Base-by-base conservation (phyloP, 2,797 vertebrate species). In the Cyprinella venusta region DNA sequence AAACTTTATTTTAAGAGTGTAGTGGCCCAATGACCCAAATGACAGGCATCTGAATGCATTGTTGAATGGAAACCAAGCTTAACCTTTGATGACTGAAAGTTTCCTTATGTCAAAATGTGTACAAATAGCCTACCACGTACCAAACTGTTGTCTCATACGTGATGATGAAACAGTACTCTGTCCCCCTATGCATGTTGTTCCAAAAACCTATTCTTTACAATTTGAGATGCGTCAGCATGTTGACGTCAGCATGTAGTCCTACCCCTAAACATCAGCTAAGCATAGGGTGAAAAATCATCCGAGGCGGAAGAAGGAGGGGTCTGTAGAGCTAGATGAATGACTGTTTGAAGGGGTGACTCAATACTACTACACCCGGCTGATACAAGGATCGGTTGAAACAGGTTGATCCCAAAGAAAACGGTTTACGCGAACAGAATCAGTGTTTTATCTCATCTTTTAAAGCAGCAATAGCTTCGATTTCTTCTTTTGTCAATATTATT, bases 211-310 rank as follows among this genome's bases (percentile, higher is more conserved):
- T 38, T 16, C 2, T 26, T 19, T 15, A 70, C 4, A 26, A 4
- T 6, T 10, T 38, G 2, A 15, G 0, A 12, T 40, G 40, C 42
- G 54, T 78, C 30, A 71, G 15, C 30, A 40, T 26, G 8, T 3
- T 83, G 74, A 78, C 82, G 65, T 36, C 40, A 63, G 21, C 30
- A n/a, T n/a, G n/a, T n/a, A n/a, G n/a, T n/a, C 56, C 7, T 0
- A 3, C 21, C 13, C 24, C 71, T n/a, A n/a, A 30, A 2, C 1
- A 30, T 30, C 26, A 30, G 26, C 26, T 8, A 13, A 0, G 6
- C n/a, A 8, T 63, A 1, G 24, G 26, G 21, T 42, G 33, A 54
- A 4, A 59, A 45, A 81, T 85, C 83, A 76, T 81, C 24, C 83
- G 78, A 81, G 45, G 4, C 0, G 4, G 16, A 19, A 13, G 80